These are phyloP conservation scores for Bombus difficillimus DNA, from an alignment of 1,140 invertebrate genomes.

Conservation along the genomic window DNA sequence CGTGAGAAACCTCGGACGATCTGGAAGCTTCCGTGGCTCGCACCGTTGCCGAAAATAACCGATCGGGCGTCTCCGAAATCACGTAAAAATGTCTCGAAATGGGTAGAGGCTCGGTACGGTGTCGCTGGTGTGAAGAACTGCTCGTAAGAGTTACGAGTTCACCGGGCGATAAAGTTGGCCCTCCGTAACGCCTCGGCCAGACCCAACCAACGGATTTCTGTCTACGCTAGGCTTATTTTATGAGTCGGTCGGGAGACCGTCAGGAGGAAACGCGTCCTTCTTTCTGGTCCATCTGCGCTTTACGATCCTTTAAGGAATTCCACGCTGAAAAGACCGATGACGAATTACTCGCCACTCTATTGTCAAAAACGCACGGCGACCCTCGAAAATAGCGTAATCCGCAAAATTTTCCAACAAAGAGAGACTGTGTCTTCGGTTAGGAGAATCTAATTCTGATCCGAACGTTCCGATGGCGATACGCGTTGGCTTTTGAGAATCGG, in stretches of 20 bases:
- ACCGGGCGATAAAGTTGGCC: conserved; percentile 80
- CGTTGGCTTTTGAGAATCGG: too few relatives aligned
- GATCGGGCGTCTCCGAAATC: conserved; percentile 58
- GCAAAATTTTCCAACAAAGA: too few relatives aligned
- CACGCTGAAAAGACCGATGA: conserved; percentile 65
- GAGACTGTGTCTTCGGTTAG: too few relatives aligned
- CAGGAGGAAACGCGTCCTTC: conserved; percentile 74
- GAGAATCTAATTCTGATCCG: too few relatives aligned
- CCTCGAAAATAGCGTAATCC: too few relatives aligned
- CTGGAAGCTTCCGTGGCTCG: neutral
- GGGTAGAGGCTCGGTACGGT: conserved; percentile 21
- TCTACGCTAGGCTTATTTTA: conserved; percentile 81
- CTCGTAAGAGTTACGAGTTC: conserved; percentile 82
- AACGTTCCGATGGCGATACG: too few relatives aligned
- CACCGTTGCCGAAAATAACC: conserved; percentile 63
- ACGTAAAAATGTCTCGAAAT: conserved; percentile 51
- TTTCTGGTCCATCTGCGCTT: conserved; percentile 80
- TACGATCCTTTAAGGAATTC: conserved; percentile 80
- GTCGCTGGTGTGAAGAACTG: conserved; percentile 73
- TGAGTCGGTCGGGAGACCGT: conserved; percentile 69
- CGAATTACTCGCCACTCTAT: conserved; percentile 28
- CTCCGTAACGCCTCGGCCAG: conserved; percentile 75
- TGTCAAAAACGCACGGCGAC: too few relatives aligned
- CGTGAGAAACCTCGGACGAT: neutral
- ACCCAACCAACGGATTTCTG: conserved; percentile 77